Conservation (phyloP, 2,113 vertebrate genomes). For the Nerophis lumbriciformis region DNA sequence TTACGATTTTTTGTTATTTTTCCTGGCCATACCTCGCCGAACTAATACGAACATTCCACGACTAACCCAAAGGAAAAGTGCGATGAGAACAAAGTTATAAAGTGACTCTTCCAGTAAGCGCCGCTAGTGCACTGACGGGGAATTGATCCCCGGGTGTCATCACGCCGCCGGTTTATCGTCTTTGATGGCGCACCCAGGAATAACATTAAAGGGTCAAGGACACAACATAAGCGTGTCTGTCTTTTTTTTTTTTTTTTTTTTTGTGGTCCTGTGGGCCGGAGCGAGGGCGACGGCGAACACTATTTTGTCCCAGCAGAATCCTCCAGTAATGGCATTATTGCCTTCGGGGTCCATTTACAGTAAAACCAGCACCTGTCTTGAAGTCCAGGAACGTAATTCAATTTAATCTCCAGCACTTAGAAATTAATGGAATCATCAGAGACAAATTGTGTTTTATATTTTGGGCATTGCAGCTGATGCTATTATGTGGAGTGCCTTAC, state of each 20-base stretch:
- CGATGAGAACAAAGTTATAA: constrained; percentile 4
- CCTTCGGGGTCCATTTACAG: constrained; percentile 53
- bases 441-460: constrained; percentile 51
- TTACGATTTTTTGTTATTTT: background rate
- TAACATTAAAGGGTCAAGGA: constrained; percentile 28
- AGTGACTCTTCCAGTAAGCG: constrained; percentile 13
- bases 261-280: constrained; percentile 19
- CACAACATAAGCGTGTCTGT: constrained; percentile 9
- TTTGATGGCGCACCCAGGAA: constrained; percentile 31
- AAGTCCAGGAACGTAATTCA: constrained; percentile 47
- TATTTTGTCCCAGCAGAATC: constrained; percentile 43
- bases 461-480: constrained; percentile 27
- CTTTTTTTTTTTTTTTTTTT: constrained; percentile 13
- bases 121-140: constrained; percentile 13
- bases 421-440: constrained; percentile 60
- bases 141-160: constrained; percentile 27
- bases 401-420: constrained; percentile 49
- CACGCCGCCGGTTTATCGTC: constrained; percentile 23
- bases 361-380: constrained; percentile 42
- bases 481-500: constrained; percentile 41
- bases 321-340: constrained; percentile 45
- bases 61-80: background rate
- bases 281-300: constrained; percentile 34
- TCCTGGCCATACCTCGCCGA: background rate
- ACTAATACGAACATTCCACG: background rate